phyloP scores from a whole-genome alignment of 2,113 vertebrate species.

The Pardalotus punctatus region DNA sequence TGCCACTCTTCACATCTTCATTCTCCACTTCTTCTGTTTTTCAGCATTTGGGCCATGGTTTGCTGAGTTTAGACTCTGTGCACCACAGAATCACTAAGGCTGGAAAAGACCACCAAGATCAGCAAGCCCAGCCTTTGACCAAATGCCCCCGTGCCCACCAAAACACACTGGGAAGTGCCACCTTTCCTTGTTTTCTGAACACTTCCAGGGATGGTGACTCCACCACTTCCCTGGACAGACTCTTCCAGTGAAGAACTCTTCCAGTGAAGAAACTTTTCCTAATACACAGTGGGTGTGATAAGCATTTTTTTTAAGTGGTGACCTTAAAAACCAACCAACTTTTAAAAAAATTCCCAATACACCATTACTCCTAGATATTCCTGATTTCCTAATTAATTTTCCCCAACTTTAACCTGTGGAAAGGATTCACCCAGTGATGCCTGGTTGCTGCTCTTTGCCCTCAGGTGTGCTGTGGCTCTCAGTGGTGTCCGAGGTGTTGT shows the following conservation, averaged over 20 bases:
- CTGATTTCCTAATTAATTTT: not conserved
- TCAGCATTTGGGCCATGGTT: not conserved
- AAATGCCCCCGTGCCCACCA: not conserved
- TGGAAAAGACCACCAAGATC: not conserved
- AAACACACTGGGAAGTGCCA: not conserved
- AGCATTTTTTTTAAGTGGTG: fast-evolving
- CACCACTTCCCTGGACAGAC: not conserved
- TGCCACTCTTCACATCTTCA: not conserved
- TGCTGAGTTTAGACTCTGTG: not conserved
- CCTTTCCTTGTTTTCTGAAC: not conserved
- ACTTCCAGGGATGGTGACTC: not conserved
- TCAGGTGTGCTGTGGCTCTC: slow-evolving; percentile 96
- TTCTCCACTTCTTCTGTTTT: not conserved
- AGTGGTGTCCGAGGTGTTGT: slow-evolving; percentile 93
- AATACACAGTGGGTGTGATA: not conserved
- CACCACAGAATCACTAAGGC: not conserved
- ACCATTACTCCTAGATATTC: not conserved
- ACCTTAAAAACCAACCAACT: not conserved
- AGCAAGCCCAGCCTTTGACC: not conserved
- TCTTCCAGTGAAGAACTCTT: not conserved
- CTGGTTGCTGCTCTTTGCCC: not conserved
- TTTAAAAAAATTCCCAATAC: not conserved
- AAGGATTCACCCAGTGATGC: not conserved
- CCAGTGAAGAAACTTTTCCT: not conserved
- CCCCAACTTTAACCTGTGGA: not conserved